Conservation (phyloP, 2,113 vertebrate genomes). For the Callipepla squamata region DNA sequence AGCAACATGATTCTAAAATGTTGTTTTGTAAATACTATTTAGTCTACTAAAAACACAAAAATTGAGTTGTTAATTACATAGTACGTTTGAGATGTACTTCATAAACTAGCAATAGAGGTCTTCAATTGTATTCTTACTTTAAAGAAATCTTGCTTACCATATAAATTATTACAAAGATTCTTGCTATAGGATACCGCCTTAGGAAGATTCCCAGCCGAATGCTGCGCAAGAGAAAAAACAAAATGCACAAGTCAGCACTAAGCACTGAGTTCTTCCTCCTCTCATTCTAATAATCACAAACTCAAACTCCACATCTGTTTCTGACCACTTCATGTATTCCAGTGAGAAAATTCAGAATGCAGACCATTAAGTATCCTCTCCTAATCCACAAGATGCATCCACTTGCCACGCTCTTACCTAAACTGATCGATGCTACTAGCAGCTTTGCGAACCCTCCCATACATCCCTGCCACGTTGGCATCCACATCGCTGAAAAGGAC, state of each 20-base stretch:
- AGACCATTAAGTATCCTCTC: background rate
- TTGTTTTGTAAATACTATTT: background rate
- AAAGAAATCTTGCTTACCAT: constrained; percentile 86
- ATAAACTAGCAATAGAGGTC: background rate
- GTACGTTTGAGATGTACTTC: background rate
- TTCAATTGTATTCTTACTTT: background rate
- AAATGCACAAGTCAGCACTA: background rate
- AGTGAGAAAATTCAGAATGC: background rate
- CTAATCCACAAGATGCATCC: rapidly evolving
- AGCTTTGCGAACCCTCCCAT: constrained; percentile 92
- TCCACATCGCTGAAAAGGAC: constrained; percentile 91
- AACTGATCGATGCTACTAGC: constrained; percentile 95
- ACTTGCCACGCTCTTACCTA: constrained; percentile 78
- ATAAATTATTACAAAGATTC: constrained; percentile 95
- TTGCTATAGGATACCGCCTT: constrained; percentile 92
- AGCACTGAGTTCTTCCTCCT: background rate
- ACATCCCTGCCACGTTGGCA: constrained; percentile 82
- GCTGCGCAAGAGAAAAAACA: constrained; percentile 72
- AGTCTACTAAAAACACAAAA: background rate
- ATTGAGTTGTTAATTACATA: background rate
- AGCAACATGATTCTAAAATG: background rate
- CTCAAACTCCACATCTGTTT: background rate
- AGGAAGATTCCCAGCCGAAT: constrained; percentile 97
- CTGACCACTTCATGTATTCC: background rate
- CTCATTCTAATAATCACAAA: background rate